A percentile compares a stretch with the other conserved stretches of the same genome.
Conservation (phyloP, 2,797 vertebrate species). For the Gymnothorax javanicus region DNA sequence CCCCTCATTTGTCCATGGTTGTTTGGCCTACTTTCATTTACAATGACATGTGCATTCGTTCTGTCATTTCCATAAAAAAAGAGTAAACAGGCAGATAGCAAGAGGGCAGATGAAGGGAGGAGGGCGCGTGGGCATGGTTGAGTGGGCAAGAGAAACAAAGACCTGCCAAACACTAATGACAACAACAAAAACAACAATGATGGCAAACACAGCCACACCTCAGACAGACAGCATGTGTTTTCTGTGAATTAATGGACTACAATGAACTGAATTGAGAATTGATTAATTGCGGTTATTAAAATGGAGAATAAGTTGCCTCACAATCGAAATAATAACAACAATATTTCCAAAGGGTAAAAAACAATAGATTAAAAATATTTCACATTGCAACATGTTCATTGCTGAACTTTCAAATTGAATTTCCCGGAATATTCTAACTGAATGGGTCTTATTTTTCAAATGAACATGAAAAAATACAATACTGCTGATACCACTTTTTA, state of each 20-base stretch:
- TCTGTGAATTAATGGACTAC: background rate
- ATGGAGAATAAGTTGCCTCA: background rate
- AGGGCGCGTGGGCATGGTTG: background rate
- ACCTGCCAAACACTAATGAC: conserved; percentile 27
- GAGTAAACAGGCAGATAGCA: conserved; percentile 56
- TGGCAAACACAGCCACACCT: background rate
- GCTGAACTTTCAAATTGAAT: background rate
- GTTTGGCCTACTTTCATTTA: conserved; percentile 79
- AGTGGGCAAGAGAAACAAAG: conserved; percentile 18
- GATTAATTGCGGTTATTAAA: conserved; percentile 22
- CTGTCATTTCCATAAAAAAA: conserved; percentile 74
- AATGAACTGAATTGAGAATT: conserved; percentile 1
- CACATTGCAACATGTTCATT: background rate
- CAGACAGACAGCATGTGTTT: conserved; percentile 18
- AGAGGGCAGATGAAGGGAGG: conserved; percentile 44
- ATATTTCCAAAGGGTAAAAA: background rate
- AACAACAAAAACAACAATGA: conserved; percentile 22
- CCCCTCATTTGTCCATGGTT: conserved; percentile 71
- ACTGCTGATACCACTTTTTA: background rate
- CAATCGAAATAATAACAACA: background rate
- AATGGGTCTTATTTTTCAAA: too few relatives aligned
- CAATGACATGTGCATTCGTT: conserved; percentile 73
- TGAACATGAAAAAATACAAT: background rate
- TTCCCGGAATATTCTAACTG: too few relatives aligned
- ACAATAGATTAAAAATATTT: background rate